Conservation (phyloP, 1,140 invertebrate species). For the Euborellia annulipes region DNA sequence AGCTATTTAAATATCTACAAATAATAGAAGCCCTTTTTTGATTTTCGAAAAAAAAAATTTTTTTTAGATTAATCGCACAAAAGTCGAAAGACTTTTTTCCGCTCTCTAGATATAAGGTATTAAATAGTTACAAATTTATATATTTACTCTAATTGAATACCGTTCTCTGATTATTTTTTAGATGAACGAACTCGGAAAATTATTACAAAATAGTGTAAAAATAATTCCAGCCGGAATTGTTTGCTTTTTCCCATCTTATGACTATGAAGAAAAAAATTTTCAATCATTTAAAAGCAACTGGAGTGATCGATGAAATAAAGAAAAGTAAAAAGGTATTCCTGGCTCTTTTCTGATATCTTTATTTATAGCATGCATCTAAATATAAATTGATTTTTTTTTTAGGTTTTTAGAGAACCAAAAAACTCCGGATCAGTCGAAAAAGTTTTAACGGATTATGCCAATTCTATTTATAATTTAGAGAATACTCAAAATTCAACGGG, state of each 20-base stretch:
- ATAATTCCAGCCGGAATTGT: conserved; percentile 83
- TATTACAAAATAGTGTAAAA: conserved; percentile 57
- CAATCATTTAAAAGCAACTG: conserved; percentile 46
- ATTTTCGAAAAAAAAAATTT: too few species aligned
- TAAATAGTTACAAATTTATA: too few species aligned
- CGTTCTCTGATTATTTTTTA: conserved; percentile 36
- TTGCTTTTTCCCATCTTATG: conserved; percentile 88
- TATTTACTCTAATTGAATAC: too few species aligned
- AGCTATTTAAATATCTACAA: too few species aligned
- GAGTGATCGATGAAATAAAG: conserved; percentile 46
- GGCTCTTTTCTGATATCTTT: too few species aligned
- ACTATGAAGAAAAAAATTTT: conserved; percentile 67
- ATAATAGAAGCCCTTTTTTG: too few species aligned
- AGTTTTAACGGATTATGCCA: conserved; percentile 55
- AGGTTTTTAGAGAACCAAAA: conserved; percentile 73
- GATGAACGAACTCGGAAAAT: conserved; percentile 62
- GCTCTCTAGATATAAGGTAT: too few species aligned
- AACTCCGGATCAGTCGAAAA: conserved; percentile 52
- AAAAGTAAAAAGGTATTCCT: conserved; percentile 56
- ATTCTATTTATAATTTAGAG: conserved; percentile 27
- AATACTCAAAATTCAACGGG: conserved; percentile 39
- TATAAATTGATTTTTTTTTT: conserved; percentile 15
- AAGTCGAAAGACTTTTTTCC: too few species aligned
- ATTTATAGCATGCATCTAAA: too few species aligned
- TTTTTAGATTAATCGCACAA: too few species aligned